Percentiles rank a stretch among this genome's conserved stretches.
These are phyloP conservation scores for Belonocnema kinseyi DNA, from an alignment of 1,140 invertebrate genomes.

Conservation along the genomic window DNA sequence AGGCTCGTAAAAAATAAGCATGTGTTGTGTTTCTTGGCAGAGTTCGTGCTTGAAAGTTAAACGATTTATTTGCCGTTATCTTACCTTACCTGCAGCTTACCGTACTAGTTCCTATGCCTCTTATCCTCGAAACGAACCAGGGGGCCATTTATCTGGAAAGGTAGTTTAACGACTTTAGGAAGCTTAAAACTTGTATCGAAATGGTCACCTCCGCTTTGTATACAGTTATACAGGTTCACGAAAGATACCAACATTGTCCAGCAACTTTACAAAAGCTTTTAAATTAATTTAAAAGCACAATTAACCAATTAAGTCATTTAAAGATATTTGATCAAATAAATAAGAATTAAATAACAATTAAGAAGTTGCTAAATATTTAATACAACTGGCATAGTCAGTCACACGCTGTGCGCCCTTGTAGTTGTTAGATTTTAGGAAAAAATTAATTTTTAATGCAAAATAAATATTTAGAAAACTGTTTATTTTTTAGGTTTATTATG, in stretches of 20 bases:
- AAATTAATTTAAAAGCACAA: background rate
- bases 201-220: background rate
- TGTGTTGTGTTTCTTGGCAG: conserved; percentile 1
- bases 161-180: conserved; percentile 16
- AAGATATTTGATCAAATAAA: too few relatives aligned
- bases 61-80: conserved; percentile 20
- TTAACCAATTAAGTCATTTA: too few relatives aligned
- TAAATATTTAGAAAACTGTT: too few relatives aligned
- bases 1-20: conserved; percentile 19
- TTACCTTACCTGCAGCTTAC: conserved; percentile 18
- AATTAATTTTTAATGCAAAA: too few relatives aligned
- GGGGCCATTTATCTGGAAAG: conserved; percentile 11
- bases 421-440: too few relatives aligned
- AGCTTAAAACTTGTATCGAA: conserved; percentile 26
- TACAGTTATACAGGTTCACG: background rate
- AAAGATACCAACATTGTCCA: background rate
- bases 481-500: too few relatives aligned
- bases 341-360: too few relatives aligned
- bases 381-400: too few relatives aligned
- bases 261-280: background rate
- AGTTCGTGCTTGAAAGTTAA: conserved; percentile 3
- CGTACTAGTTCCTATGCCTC: conserved; percentile 1
- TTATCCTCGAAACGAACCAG: conserved; percentile 13
- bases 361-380: too few relatives aligned
- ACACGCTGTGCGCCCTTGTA: too few relatives aligned